Conservation (phyloP, 1,140 invertebrate genomes). For the Calycopis cecrops region DNA sequence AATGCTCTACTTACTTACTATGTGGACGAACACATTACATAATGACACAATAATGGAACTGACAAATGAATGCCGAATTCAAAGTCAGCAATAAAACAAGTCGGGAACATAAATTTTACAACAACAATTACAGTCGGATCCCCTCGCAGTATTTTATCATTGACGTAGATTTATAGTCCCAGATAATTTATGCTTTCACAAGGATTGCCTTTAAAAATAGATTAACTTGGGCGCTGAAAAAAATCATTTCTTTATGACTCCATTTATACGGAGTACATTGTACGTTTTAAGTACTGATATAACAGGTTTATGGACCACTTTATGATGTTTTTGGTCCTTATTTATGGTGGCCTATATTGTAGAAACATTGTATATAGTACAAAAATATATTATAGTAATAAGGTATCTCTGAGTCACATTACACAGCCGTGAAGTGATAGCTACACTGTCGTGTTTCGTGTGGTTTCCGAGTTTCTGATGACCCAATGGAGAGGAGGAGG, state of each 20-base stretch:
- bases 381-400: too few species aligned
- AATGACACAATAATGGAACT: conserved; percentile 1
- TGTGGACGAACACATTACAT: too few species aligned
- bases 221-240: conserved; percentile 16
- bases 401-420: too few species aligned
- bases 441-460: too few species aligned
- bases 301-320: background rate
- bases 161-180: conserved; percentile 34
- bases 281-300: conserved; percentile 1
- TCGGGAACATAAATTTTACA: conserved; percentile 31
- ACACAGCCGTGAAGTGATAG: too few species aligned
- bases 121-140: conserved; percentile 32
- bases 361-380: too few species aligned
- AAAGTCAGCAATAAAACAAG: conserved; percentile 24
- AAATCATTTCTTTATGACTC: conserved; percentile 7
- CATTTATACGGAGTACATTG: background rate
- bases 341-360: too few species aligned
- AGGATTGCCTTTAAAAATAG: conserved; percentile 23
- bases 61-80: background rate
- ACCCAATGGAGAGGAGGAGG: too few species aligned
- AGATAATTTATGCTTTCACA: conserved; percentile 29
- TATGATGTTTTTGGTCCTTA: background rate
- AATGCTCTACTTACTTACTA: too few species aligned
- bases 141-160: conserved; percentile 36
- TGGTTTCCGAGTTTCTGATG: too few species aligned